These are phyloP conservation scores for Circaetus cinerascens DNA, from an alignment of 2,113 vertebrate genomes.

Conservation along the genomic window DNA sequence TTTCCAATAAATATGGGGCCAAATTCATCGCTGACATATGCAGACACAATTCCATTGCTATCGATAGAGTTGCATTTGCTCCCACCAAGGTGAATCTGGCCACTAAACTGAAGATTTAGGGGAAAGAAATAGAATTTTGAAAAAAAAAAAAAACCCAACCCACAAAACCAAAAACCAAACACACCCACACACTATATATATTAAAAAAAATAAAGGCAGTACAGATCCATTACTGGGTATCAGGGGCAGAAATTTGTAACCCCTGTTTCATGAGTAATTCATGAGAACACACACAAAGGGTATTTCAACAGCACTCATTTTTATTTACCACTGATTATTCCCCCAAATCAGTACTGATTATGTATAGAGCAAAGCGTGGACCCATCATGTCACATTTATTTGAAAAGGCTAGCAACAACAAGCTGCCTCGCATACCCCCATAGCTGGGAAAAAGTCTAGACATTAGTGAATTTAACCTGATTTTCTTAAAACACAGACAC, in stretches of 20 bases:
- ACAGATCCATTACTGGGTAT: neutral
- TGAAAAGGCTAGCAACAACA: constrained; percentile 18
- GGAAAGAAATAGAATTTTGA: neutral
- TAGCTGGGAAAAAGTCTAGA: neutral
- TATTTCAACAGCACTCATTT: constrained; percentile 43
- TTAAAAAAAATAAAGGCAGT: neutral
- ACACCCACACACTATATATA: neutral
- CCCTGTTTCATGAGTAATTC: constrained; percentile 44
- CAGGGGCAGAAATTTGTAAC: constrained; percentile 3
- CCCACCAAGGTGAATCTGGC: constrained; percentile 17
- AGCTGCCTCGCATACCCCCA: neutral
- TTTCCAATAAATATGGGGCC: constrained; percentile 54
- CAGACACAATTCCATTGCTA: constrained; percentile 33
- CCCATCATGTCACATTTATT: neutral
- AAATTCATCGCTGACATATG: constrained; percentile 48
- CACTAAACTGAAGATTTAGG: constrained; percentile 26
- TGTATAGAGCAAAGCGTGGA: neutral
- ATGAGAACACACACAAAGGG: constrained; percentile 45
- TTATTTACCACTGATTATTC: constrained; percentile 55
- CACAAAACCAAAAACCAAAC: neutral
- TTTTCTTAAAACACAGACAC: neutral
- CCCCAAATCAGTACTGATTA: constrained; percentile 42
- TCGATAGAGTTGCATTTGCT: constrained; percentile 6
- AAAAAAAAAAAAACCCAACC: neutral
- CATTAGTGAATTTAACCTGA: neutral